Evolutionary conservation across 92 coral and sea anemone genomes (phyloP), one percentile per base, ranked within the genome.

Genomic region (Siderastrea siderea): DNA sequence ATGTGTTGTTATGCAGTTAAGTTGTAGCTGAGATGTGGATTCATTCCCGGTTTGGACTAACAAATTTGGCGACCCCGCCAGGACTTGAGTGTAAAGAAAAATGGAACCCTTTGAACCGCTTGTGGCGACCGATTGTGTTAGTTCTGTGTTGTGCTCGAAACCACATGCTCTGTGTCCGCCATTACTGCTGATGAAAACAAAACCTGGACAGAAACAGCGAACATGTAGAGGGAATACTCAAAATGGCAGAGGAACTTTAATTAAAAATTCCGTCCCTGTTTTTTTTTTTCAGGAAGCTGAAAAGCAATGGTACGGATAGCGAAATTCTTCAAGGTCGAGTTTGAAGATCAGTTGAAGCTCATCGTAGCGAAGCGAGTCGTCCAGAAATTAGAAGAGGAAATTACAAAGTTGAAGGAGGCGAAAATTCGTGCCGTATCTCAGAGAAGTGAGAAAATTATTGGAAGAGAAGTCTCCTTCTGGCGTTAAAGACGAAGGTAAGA

Each of bases 371-470:
- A 69, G 45, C 77, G 5, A 26, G 78, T 81, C n/a, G 54, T 14
- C 43, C 67, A 81, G 52, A 6, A n/a, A 81, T 11, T 81, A 3
- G 78, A 81, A 48, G 86, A 81, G 46, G 77, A 15, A 69, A 52
- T 68, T 45, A 11, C 65, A 19, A 69, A 69, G 51, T 57, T 81
- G 7, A 68, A 82, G n/a, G 86, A 82, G 15, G 14, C 78, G 14
- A 78, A 82, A 82, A 46, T 71, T n/a, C 43, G 78, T 82, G 68
- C 86, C 86, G 2, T 46, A 82, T 45, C 86, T 82, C 5, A 11
- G 4, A 55, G 68, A 57, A 44, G 78, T 70, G 78, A 82, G 45
- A 78, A 78, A 60, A 2, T 14, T 60, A 45, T n/a, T 69, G 78
- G 6, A 44, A 14, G 65, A 68, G 47, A 70, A 71, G 3, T 46